phyloP scores from a whole-genome alignment of 2,888 invertebrate species.

The Apotomis betuletana region DNA sequence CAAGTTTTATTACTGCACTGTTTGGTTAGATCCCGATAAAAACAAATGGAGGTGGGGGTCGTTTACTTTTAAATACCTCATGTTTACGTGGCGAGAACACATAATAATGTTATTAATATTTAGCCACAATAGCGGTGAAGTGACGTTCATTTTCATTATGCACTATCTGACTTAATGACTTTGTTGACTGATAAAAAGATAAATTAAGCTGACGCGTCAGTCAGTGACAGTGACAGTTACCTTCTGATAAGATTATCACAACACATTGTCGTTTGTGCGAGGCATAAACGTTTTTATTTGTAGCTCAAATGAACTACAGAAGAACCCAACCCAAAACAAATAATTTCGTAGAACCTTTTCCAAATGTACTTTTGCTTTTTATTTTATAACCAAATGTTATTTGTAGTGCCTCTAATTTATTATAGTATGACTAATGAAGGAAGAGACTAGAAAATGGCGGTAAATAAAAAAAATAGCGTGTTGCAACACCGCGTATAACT shows the following conservation, averaged over 20 bases:
- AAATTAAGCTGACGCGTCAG: too few species aligned
- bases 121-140: neutral
- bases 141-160: neutral
- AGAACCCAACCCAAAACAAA: neutral
- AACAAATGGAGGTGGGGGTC: neutral
- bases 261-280: neutral
- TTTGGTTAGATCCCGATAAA: neutral
- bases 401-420: too few species aligned
- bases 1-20: neutral
- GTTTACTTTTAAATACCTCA: neutral
- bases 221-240: neutral
- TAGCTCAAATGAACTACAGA: neutral
- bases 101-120: neutral
- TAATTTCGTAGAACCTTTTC: neutral
- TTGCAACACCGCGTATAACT: too few species aligned
- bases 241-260: too few species aligned
- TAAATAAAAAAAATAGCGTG: too few species aligned
- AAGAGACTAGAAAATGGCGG: too few species aligned
- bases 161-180: neutral
- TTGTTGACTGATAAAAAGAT: too few species aligned
- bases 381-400: too few species aligned
- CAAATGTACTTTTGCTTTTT: neutral
- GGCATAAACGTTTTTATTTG: neutral
- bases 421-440: too few species aligned
- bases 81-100: slow-evolving; percentile 2